Base-by-base conservation (phyloP, 2,797 vertebrate genomes). In the Etheostoma nigrum region DNA sequence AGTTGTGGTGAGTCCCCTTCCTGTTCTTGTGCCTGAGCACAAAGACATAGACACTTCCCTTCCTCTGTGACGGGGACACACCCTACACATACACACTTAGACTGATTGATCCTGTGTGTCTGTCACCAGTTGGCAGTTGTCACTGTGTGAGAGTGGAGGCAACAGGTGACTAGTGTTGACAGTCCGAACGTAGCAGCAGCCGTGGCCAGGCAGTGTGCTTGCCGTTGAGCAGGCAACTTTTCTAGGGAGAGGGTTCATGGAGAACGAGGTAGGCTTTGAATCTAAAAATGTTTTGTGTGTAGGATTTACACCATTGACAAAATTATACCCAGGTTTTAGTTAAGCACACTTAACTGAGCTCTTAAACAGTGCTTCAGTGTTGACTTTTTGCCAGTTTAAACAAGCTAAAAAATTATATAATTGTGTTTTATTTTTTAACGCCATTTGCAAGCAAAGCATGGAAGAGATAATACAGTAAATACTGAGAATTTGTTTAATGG, bases 1-100 rank as follows among this genome's bases (percentile, higher is more conserved):
- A 97, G 69, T 82, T 83, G 96, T 72, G 96, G 96, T 92, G 75
- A 19, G 33, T 85, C 74, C 58, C 23, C 91, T 97, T 98, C 97
- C 97, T 95, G 94, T 93, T 88, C 72, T 4, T 73, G 53, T 72
- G 82, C 57, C 9, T 44, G 54, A 67, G 61, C 25, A 8, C n/a
- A 76, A 61, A 79, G 58, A 81, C 60, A 68, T 63, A 79, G 33
- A 71, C 65, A 59, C 72, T 84, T 82, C 63, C 74, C 74, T 88
- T 90, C 76, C 72, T 83, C 49, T 78, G 57, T 51, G 54, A 54
- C 55, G 57, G 67, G 64, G 74, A 71, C 70, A 79, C 88, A 74
- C 86, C 83, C 74, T 25, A 51, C 45, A 59, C 15, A 19, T 49
- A 40, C 10, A 40, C 36, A 40, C 36, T 40, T 40, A 40, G 36